Conservation (phyloP, 2,113 vertebrate species). For the Zosterops japonicus region DNA sequence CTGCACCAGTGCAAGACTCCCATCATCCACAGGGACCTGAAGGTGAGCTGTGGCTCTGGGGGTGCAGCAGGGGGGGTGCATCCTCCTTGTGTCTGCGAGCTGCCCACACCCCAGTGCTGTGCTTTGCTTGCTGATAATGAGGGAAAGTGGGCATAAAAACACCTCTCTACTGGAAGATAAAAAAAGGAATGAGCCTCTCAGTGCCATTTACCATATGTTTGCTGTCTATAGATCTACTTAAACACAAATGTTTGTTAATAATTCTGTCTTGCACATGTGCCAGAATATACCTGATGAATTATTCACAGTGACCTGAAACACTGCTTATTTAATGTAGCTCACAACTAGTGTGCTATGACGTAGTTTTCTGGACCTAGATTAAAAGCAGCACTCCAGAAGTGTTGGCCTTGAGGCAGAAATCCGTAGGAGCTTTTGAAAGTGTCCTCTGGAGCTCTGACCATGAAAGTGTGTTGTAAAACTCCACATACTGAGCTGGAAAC, state of each 20-base stretch:
- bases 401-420: not conserved
- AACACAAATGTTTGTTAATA: conserved; percentile 4
- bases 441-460: not conserved
- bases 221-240: not conserved
- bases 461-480: not conserved
- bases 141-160: not conserved
- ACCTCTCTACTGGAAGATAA: not conserved
- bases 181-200: not conserved
- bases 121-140: not conserved
- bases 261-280: not conserved
- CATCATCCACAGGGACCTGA: conserved; percentile 93
- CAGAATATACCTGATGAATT: not conserved
- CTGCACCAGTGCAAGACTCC: conserved; percentile 94
- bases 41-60: conserved; percentile 73
- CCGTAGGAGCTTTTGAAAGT: not conserved
- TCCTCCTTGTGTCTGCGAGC: not conserved
- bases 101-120: not conserved
- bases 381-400: not conserved
- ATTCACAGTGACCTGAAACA: not conserved
- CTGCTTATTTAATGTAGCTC: not conserved
- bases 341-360: not conserved
- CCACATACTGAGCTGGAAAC: not conserved
- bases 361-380: not conserved
- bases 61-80: too few relatives aligned
- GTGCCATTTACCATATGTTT: conserved; percentile 15